Base-by-base conservation (phyloP, 2,113 vertebrate genomes). In the Vireo altiloquus region DNA sequence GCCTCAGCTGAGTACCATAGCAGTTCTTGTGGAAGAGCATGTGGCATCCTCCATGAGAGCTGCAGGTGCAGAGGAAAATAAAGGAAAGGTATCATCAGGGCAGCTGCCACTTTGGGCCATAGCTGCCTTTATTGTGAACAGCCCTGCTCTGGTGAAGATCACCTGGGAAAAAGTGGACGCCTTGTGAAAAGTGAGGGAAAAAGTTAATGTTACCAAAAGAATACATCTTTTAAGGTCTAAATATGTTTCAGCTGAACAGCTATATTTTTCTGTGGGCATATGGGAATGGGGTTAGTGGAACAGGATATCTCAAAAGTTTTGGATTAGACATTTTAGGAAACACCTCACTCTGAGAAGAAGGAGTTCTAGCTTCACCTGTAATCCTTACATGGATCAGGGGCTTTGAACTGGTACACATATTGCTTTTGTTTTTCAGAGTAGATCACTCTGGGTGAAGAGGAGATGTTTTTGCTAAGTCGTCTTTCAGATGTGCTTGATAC, bases 401-500 rank as follows among this genome's bases (percentile, higher is more conserved):
- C 87, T 83, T 74, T 59, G 47, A 91, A 54, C 33, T 47, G 27
- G 7, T 54, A 46, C 15, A 24, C 9, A 15, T 9, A 7, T 17
- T 79, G 35, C 21, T 56, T 44, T 82, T 86, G 7, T 75, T 81
- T 59, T 84, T n/a, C 50, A 44, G 5, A 7, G 4, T 50, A 47
- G 30, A 71, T 40, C 9, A 13, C 12, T 39, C 7, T 5, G 4
- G 27, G 15, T 78, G n/a, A 89, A 65, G 49, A 72, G 37, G 25
- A 78, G n/a, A 27, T 81, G 12, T 1, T 90, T 92, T 69, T 93
- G 28, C n/a, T n/a, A 24, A 35, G n/a, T 78, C 28, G 87, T 94
- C 4, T 64, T 20, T 75, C 30, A 68, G 33, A 13, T 33, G 5
- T 0, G 0, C 33, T 84, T 80, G n/a, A 30, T 75, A 50, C 47